A percentile compares a stretch with the other conserved stretches of the same genome.
Evolutionary conservation across 2,888 invertebrate species (phyloP).

Genomic region (Heliconius erato): DNA sequence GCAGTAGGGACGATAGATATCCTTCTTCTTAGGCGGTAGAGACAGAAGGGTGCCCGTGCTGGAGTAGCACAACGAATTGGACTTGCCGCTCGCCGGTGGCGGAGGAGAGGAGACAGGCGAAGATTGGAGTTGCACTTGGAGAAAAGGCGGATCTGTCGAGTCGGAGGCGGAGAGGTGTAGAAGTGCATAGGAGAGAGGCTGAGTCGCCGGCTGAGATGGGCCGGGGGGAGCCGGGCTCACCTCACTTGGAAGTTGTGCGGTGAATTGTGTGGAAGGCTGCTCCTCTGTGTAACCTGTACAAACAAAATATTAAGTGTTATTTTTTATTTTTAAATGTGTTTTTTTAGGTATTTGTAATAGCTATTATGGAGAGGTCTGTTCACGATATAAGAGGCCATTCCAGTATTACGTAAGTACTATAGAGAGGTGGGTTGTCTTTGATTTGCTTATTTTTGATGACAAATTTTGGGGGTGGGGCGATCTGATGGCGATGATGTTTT

Average conservation of each 20-base stretch:
- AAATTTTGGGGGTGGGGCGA: too few species aligned
- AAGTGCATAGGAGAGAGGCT: constrained; percentile 82
- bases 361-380: neutral
- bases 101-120: constrained; percentile 82
- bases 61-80: constrained; percentile 93
- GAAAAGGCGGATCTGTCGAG: constrained; percentile 74
- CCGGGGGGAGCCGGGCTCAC: constrained; percentile 87
- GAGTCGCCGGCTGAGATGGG: constrained; percentile 74
- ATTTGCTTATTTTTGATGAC: too few species aligned
- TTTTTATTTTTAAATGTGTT: neutral
- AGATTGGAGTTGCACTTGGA: constrained; percentile 81
- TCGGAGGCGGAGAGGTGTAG: constrained; percentile 80
- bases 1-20: constrained; percentile 95
- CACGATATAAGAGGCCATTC: neutral
- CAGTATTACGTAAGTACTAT: too few species aligned
- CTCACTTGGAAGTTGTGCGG: constrained; percentile 90
- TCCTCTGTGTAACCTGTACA: constrained; percentile 91
- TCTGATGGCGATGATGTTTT: too few species aligned
- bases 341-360: neutral
- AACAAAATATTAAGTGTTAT: constrained; percentile 54
- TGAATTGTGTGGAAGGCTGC: constrained; percentile 91
- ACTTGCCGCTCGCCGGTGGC: constrained; percentile 88
- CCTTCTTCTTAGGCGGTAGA: constrained; percentile 95
- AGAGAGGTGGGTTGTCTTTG: too few species aligned
- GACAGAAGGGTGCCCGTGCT: constrained; percentile 94